A percentile compares a stretch with the other conserved stretches of the same genome.
Evolutionary conservation across 1,140 invertebrate species (phyloP).

Genomic region (Laupala kohalensis): DNA sequence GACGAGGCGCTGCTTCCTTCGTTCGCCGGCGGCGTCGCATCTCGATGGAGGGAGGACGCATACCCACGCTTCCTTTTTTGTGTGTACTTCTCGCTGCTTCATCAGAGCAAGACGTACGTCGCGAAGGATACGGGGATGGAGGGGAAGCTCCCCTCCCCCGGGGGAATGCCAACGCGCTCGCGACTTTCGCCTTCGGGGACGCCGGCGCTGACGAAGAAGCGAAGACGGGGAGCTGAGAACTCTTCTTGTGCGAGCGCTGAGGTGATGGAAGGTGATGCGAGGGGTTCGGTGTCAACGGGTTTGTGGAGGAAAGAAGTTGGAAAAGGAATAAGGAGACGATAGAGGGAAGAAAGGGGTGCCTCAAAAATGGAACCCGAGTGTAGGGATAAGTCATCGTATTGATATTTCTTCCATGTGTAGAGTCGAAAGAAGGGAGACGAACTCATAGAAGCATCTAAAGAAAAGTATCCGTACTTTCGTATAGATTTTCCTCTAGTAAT

Average conservation of each 20-base stretch:
- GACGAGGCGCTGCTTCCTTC: background rate
- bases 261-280: background rate
- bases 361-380: too few relatives aligned
- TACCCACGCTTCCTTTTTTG: background rate
- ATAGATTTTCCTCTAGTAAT: too few relatives aligned
- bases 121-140: background rate
- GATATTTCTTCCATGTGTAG: too few relatives aligned
- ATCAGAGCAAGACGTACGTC: background rate
- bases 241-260: background rate
- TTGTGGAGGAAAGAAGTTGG: too few relatives aligned
- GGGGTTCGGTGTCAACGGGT: background rate
- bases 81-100: background rate
- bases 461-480: too few relatives aligned
- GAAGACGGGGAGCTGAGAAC: background rate
- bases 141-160: too few relatives aligned
- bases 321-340: too few relatives aligned
- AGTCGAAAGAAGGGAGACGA: too few relatives aligned
- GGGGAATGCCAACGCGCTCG: too few relatives aligned
- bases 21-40: background rate
- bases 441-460: too few relatives aligned
- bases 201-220: background rate
- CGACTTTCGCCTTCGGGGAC: background rate
- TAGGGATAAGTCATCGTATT: too few relatives aligned
- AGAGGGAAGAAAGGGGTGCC: too few relatives aligned
- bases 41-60: background rate